Base-by-base conservation (phyloP, 2,888 invertebrate genomes). In the Limulus polyphemus region DNA sequence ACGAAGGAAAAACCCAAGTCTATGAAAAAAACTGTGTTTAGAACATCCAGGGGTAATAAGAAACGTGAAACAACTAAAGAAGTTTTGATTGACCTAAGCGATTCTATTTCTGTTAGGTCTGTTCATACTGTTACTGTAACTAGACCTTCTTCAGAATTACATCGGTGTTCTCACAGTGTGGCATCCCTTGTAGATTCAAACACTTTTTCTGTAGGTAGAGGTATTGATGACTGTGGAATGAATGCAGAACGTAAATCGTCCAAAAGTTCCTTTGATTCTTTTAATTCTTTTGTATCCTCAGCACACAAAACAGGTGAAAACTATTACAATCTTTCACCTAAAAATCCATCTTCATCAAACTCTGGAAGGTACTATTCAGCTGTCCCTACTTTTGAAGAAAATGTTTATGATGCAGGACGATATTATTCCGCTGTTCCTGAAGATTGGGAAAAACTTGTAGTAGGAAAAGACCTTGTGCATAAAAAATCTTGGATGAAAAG, bases 31-130 rank as follows among this genome's bases (percentile, higher is more conserved):
- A 32, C 32, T 32, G 32, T 32, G 32, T 32, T 32, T 32, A 32
- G 32, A 32, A 32, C 32, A 32, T 32, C 32, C 7, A 32, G 32
- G 32, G 32, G 32, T 32, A 32, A 1, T 2, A 32, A 32, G 32
- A 32, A 32, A 32, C 32, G 32, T 32, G 32, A 32, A 58, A 60
- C 61, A 5, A 59, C 57, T 11, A 66, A 68, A 56, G 69, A 65
- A 11, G 71, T 73, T 12, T 64, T 76, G 16, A 76, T 76, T 60
- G 77, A 77, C 68, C 69, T 76, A 10, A 69, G 67, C 46, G 70
- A 70, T 55, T 70, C 69, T 59, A 60, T 67, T 46, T 32, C 56
- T 14, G 65, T 67, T 7, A 48, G 58, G 16, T 58, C 62, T 17
- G 32, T 32, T 32, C 32, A 32, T 32, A 32, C 32, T 1, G 32